phyloP scores from a whole-genome alignment of 2,888 invertebrate species.

The Lasiommata megera region DNA sequence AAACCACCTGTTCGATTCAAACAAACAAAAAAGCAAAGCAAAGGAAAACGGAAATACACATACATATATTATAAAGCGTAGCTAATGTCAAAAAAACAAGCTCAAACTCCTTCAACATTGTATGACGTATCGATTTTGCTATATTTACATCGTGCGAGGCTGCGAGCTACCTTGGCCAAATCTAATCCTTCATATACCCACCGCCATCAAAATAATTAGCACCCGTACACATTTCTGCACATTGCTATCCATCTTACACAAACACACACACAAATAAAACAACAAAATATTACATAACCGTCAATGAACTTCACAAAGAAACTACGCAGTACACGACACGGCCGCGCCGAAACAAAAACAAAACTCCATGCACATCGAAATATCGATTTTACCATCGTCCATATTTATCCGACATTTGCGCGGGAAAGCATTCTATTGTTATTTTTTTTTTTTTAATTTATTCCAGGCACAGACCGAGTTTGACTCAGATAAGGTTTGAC shows the following conservation, averaged over 20 bases:
- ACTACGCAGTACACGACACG: constrained; percentile 41
- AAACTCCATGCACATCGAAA: constrained; percentile 43
- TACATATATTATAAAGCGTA: no score
- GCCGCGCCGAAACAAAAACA: constrained; percentile 43
- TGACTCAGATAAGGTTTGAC: constrained; percentile 46
- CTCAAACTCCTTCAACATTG: not conserved
- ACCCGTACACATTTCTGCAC: constrained; percentile 10
- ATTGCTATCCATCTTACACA: not conserved
- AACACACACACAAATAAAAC: not conserved
- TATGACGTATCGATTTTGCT: not conserved
- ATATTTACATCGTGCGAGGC: not conserved
- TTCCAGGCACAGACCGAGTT: constrained; percentile 45
- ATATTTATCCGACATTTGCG: constrained; percentile 62
- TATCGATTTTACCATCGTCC: constrained; percentile 54
- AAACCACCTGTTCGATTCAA: no score
- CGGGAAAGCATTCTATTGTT: constrained; percentile 57
- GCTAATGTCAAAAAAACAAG: no score
- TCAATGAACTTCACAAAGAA: constrained; percentile 56
- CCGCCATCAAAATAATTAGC: not conserved
- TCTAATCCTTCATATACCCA: not conserved
- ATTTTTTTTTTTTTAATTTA: constrained; percentile 41
- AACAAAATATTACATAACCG: constrained; percentile 61
- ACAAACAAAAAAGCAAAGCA: no score
- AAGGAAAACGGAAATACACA: no score
- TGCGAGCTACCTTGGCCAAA: not conserved